These are phyloP conservation scores for Leptinotarsa texana DNA, from an alignment of 1,140 invertebrate species.

Conservation along the genomic window DNA sequence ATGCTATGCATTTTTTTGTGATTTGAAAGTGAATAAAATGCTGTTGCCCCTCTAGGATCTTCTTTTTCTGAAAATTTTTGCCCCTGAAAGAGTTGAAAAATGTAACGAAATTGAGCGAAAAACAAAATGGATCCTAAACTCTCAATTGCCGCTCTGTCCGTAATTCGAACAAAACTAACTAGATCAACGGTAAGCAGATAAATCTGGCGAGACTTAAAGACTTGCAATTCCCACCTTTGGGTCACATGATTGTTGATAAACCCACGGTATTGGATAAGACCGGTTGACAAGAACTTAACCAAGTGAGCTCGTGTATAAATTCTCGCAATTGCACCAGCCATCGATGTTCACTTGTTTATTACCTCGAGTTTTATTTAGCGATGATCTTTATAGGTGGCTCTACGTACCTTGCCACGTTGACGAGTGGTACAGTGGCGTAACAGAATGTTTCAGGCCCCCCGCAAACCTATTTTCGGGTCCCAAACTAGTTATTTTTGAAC, in stretches of 20 bases:
- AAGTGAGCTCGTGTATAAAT: constrained; percentile 23
- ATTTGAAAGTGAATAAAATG: too few species aligned
- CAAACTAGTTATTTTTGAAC: too few species aligned
- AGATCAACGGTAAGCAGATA: constrained; percentile 5
- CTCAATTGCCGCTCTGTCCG: neutral
- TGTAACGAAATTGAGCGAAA: neutral
- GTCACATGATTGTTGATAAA: constrained; percentile 35
- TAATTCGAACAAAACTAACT: constrained; percentile 5
- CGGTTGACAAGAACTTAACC: constrained; percentile 32
- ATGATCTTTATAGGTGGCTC: constrained; percentile 34
- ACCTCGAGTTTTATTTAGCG: constrained; percentile 23
- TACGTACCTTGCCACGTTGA: neutral
- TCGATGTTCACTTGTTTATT: constrained; percentile 36
- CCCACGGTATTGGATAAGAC: constrained; percentile 39
- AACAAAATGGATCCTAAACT: neutral
- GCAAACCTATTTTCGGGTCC: too few species aligned
- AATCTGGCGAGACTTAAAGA: constrained; percentile 5
- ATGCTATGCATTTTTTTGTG: too few species aligned
- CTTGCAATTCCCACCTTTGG: constrained; percentile 36
- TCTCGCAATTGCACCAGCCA: constrained; percentile 37
- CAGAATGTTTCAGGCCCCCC: too few species aligned
- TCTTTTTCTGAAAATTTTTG: too few species aligned
- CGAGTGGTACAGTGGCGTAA: neutral
- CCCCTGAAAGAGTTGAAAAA: too few species aligned
- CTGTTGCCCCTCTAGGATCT: too few species aligned